Conservation (phyloP, 2,888 invertebrate genomes). For the Phengaris arion region DNA sequence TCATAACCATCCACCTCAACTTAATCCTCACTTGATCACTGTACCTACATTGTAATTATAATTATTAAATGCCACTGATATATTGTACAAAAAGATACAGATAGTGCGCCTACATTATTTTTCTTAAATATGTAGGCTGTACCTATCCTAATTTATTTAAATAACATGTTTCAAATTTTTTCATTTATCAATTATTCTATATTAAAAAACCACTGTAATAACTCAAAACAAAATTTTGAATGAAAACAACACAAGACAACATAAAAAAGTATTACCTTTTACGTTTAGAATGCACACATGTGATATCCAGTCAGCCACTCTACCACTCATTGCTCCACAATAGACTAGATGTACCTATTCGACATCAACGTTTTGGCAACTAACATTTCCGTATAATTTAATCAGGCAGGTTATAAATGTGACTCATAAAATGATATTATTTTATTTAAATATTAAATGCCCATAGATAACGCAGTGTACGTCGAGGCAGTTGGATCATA, state of each 20-base stretch:
- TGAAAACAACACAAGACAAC: too few relatives aligned
- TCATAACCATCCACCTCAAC: conserved; percentile 24
- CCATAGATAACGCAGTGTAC: conserved; percentile 6
- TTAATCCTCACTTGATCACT: conserved; percentile 25
- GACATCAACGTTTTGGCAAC: background rate
- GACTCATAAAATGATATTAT: conserved; percentile 7
- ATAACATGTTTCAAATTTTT: too few relatives aligned
- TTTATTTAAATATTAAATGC: conserved; percentile 10
- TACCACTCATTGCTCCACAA: background rate
- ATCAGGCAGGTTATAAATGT: conserved; percentile 4
- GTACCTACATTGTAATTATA: conserved; percentile 27
- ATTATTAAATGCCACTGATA: conserved; percentile 10
- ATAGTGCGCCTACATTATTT: background rate
- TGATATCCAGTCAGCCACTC: background rate
- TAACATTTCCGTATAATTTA: conserved; percentile 5
- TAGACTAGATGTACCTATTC: background rate
- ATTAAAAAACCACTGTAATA: too few relatives aligned
- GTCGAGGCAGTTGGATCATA: background rate
- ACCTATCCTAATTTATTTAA: too few relatives aligned
- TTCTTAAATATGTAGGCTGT: background rate
- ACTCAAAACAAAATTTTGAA: too few relatives aligned
- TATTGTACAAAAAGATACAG: background rate
- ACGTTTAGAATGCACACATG: background rate
- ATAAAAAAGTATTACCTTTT: too few relatives aligned
- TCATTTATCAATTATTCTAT: too few relatives aligned